A percentile compares a stretch with the other conserved stretches of the same genome.
These are phyloP conservation scores for Myotis brandtii DNA, from an alignment of 2,113 vertebrate genomes.

Conservation along the genomic window DNA sequence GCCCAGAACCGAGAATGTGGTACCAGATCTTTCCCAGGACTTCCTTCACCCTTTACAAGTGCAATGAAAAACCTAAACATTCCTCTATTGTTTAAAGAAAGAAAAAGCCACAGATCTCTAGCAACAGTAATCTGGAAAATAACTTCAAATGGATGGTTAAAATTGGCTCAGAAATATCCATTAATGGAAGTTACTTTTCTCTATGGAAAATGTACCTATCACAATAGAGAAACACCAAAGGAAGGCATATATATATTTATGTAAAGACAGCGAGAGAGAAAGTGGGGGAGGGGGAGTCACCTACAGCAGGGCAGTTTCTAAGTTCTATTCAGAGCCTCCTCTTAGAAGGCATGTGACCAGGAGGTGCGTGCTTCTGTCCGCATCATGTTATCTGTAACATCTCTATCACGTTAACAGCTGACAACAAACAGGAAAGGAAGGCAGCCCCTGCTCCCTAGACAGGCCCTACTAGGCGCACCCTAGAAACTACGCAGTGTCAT, in stretches of 20 bases:
- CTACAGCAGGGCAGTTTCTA: background rate
- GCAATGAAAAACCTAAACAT: background rate
- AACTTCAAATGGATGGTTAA: slow-evolving; percentile 2
- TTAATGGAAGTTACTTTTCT: background rate
- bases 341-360: background rate
- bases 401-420: background rate
- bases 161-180: background rate
- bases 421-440: slow-evolving; percentile 4
- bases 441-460: background rate
- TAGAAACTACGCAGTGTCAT: background rate
- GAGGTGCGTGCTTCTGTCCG: background rate
- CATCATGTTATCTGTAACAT: too few relatives aligned
- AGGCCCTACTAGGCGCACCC: background rate
- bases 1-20: background rate
- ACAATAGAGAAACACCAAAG: background rate
- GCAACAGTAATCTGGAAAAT: background rate
- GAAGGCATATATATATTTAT: background rate
- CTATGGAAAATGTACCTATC: slow-evolving; percentile 6
- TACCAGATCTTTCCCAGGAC: background rate
- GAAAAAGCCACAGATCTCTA: background rate
- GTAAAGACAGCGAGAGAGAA: background rate
- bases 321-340: background rate
- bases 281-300: background rate
- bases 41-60: background rate
- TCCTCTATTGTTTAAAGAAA: background rate